Conservation (phyloP, 2,888 invertebrate genomes). For the Lasioglossum malachurum region DNA sequence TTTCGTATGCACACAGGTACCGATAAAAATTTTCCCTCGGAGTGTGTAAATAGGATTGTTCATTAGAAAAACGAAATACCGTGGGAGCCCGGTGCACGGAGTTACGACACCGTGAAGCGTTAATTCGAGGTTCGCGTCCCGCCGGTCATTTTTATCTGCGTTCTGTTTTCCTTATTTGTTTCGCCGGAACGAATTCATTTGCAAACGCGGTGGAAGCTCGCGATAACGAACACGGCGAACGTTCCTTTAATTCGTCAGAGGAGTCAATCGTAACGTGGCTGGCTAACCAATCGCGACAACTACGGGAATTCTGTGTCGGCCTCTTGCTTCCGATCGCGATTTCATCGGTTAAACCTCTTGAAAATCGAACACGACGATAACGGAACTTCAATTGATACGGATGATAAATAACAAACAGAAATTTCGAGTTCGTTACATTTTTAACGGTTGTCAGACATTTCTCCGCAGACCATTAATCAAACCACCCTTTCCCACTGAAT, state of each 20-base stretch:
- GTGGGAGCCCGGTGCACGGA: not conserved
- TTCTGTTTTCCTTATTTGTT: not conserved
- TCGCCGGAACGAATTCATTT: not conserved
- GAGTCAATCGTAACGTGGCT: not conserved
- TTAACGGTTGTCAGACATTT: not conserved
- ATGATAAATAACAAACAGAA: not conserved
- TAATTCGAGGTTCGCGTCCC: not conserved
- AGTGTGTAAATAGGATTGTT: not conserved
- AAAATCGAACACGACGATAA: not conserved
- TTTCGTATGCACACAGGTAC: not conserved
- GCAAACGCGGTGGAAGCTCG: not conserved
- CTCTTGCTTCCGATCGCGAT: not conserved
- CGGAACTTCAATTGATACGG: not conserved
- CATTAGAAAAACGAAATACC: constrained; percentile 1
- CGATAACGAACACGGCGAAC: not conserved
- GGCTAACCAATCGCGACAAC: not conserved
- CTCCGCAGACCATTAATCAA: not conserved
- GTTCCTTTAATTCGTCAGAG: constrained; percentile 5
- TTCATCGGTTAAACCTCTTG: not conserved
- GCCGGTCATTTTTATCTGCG: not conserved
- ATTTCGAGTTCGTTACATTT: not conserved
- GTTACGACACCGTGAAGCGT: constrained; percentile 1
- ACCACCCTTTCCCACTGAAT: not conserved
- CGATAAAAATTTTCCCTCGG: not conserved
- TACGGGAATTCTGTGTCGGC: not conserved